phyloP scores from a whole-genome alignment of 2,888 invertebrate genomes.

The Troglohyphantes excavatus region DNA sequence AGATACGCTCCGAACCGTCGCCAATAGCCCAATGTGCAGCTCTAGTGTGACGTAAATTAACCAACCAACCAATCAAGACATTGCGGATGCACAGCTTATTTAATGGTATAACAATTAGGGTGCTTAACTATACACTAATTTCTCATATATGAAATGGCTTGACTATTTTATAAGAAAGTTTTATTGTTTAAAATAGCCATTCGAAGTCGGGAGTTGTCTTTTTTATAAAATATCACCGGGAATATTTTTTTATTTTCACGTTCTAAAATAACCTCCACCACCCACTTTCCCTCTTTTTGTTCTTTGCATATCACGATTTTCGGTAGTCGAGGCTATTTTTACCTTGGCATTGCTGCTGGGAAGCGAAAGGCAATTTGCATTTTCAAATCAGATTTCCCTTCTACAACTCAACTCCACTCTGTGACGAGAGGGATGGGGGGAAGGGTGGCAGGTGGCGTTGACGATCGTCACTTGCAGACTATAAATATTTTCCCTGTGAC shows the following conservation, averaged over 20 bases:
- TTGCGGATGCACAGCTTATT: too few relatives aligned
- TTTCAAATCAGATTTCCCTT: slow-evolving; percentile 4
- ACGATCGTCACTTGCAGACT: slow-evolving; percentile 1
- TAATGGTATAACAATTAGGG: too few relatives aligned
- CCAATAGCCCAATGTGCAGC: too few relatives aligned
- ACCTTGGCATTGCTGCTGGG: background rate
- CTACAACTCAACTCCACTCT: background rate
- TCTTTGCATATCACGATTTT: slow-evolving; percentile 6
- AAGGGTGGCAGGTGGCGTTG: background rate
- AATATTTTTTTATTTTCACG: background rate
- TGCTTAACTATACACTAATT: too few relatives aligned
- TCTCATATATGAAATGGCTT: too few relatives aligned
- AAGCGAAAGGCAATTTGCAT: background rate
- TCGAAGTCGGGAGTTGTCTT: background rate
- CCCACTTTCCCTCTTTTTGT: background rate
- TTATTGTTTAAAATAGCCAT: background rate
- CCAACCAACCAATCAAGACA: too few relatives aligned
- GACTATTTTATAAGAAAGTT: too few relatives aligned
- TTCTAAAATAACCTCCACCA: background rate
- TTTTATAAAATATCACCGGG: background rate
- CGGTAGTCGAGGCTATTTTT: slow-evolving; percentile 9
- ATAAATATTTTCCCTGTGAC: background rate
- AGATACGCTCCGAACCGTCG: too few relatives aligned
- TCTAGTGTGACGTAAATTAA: too few relatives aligned
- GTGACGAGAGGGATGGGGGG: background rate